phyloP scores from a whole-genome alignment of 1,140 invertebrate genomes.

The Mya arenaria region DNA sequence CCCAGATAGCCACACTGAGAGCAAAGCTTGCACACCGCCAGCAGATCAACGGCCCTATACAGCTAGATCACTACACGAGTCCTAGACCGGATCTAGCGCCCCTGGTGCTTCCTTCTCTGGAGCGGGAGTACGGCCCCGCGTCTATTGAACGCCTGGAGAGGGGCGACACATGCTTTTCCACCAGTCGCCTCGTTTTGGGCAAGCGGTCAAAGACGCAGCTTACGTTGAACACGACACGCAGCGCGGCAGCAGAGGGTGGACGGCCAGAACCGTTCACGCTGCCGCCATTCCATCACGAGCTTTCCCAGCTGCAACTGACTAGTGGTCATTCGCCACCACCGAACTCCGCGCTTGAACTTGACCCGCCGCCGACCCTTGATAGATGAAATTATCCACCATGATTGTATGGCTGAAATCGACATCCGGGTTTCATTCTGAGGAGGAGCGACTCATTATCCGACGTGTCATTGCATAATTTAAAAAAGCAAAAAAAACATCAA shows the following conservation, averaged over 20 bases:
- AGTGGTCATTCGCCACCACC: constrained; percentile 40
- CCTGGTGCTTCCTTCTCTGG: constrained; percentile 23
- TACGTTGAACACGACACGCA: constrained; percentile 8
- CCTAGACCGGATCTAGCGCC: constrained; percentile 48
- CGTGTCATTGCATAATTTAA: too few species aligned
- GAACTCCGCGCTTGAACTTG: constrained; percentile 44
- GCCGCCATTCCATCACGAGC: background rate
- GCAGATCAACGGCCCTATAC: constrained; percentile 49
- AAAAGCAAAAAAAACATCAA: too few species aligned
- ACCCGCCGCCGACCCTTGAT: background rate
- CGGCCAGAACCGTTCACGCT: background rate
- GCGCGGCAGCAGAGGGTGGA: background rate
- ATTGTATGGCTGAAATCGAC: too few species aligned
- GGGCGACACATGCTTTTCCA: constrained; percentile 35
- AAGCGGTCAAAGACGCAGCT: constrained; percentile 26
- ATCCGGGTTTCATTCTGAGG: too few species aligned
- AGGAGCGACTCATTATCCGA: too few species aligned
- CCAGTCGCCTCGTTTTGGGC: constrained; percentile 13
- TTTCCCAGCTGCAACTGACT: constrained; percentile 23
- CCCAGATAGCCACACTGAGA: constrained; percentile 5
- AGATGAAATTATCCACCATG: background rate
- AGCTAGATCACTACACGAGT: constrained; percentile 34
- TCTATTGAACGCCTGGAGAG: constrained; percentile 29
- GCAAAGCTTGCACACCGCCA: constrained; percentile 2
- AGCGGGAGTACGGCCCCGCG: background rate